Percentiles rank a stretch among this genome's conserved stretches.
Evolutionary conservation across 1,140 invertebrate genomes (phyloP).

Genomic region (Drosophila equinoxialis): DNA sequence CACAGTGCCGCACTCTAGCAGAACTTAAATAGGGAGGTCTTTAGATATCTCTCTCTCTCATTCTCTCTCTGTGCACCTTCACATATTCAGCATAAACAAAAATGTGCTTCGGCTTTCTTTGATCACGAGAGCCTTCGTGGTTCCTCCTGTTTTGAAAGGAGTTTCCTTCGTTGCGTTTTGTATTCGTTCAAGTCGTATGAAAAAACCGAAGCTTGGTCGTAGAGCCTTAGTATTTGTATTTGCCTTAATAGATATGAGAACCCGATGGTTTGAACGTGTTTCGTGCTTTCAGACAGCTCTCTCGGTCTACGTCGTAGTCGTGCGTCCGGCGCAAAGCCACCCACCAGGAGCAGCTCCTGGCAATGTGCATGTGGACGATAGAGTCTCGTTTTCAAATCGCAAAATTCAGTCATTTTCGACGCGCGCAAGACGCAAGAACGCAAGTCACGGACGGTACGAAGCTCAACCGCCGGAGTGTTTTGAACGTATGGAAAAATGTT

Average conservation of each 20-base stretch:
- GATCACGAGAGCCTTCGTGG: background rate
- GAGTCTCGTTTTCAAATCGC: no score
- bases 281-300: no score
- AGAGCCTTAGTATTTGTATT: no score
- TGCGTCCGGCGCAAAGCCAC: no score
- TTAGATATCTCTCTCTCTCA: background rate
- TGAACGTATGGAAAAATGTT: constrained; percentile 67
- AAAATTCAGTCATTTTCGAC: no score
- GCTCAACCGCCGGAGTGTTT: constrained; percentile 73
- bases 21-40: background rate
- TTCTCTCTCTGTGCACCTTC: background rate
- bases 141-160: background rate
- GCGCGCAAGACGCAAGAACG: no score
- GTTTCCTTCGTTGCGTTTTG: constrained; percentile 9
- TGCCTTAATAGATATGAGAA: no score
- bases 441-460: no score
- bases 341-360: no score
- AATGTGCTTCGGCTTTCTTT: background rate
- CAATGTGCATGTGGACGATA: no score
- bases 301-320: no score
- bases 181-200: background rate
- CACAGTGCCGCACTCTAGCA: background rate
- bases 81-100: background rate
- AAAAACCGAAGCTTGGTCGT: background rate
- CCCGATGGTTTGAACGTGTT: no score